phyloP scores from a whole-genome alignment of 2,888 invertebrate species.

The Hofmannophila pseudospretella region DNA sequence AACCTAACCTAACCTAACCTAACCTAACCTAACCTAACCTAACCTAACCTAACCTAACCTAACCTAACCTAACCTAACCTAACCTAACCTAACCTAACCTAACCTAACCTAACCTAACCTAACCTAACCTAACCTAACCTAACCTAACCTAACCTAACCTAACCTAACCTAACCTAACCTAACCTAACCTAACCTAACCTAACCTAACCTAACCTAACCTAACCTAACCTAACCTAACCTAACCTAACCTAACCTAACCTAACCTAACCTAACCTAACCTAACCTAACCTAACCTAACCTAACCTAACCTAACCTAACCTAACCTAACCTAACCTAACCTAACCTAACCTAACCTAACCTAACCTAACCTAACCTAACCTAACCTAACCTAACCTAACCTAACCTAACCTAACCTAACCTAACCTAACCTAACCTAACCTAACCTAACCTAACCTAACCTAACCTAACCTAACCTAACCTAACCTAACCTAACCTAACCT shows the following conservation, averaged over 20 bases:
- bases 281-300: slow-evolving; percentile 17
- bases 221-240: slow-evolving; percentile 14
- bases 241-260: slow-evolving; percentile 17
- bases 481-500: slow-evolving; percentile 10
- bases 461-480: slow-evolving; percentile 12
- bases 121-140: too few relatives aligned
- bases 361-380: slow-evolving; percentile 10
- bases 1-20: slow-evolving; percentile 4
- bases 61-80: too few relatives aligned
- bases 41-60: too few relatives aligned
- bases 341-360: slow-evolving; percentile 10
- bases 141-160: too few relatives aligned
- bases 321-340: slow-evolving; percentile 9
- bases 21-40: too few relatives aligned
- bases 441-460: slow-evolving; percentile 11
- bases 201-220: slow-evolving; percentile 13
- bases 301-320: slow-evolving; percentile 13
- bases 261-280: slow-evolving; percentile 16
- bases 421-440: slow-evolving; percentile 18
- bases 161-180: slow-evolving; percentile 6
- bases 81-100: too few relatives aligned
- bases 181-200: slow-evolving; percentile 13
- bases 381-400: slow-evolving; percentile 15
- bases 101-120: too few relatives aligned
- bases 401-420: slow-evolving; percentile 19